Evolutionary conservation across 2,797 vertebrate species (phyloP), one percentile per base, ranked within the genome.

Genomic region (Tolypeutes matacus): DNA sequence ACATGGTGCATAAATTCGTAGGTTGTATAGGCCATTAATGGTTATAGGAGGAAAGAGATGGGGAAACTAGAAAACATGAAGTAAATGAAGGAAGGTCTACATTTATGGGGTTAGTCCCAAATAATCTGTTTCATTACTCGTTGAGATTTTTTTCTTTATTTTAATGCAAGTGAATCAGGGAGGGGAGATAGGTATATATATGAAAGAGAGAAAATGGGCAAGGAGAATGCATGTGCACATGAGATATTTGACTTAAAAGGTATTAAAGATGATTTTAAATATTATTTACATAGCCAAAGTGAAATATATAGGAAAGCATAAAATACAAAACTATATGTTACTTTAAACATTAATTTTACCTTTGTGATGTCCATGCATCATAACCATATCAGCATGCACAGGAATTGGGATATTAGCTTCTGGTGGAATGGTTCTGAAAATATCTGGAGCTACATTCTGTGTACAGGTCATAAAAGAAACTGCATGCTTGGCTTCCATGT

Each of bases 381-480:
- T 98, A 96, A 98, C 97, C 98, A 99, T 98, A 75, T 98, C 99
- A 25, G 99, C 97, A 82, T 97, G 98, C 87, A 99, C 98, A 1
- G 98, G 73, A 84, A 99, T 98, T 91, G 99, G 99, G 82, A 99
- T 96, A 95, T 98, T 99, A 95, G 99, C 99, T 94, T 99, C 99
- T 25, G 98, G 96, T 0, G 99, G 99, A 96, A 99, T 99, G 84
- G 97, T 97, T 96, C 98, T 97, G 97, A 99, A 99, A 83, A 99
- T 97, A 49, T 98, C 98, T 20, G 98, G 98, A 76, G 98, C 98
- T 73, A 99, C 98, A 0, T 98, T 98, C 65, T 99, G 98, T 94
- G 99, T 99, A 97, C 99, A 99, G 92, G 97, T 99, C 99, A 99
- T 99, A 96, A 98, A 99, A 5, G 99, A 99, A 62, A 98, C 94